Conservation (phyloP, 1,140 invertebrate genomes). For the Brachionus koreanus region DNA sequence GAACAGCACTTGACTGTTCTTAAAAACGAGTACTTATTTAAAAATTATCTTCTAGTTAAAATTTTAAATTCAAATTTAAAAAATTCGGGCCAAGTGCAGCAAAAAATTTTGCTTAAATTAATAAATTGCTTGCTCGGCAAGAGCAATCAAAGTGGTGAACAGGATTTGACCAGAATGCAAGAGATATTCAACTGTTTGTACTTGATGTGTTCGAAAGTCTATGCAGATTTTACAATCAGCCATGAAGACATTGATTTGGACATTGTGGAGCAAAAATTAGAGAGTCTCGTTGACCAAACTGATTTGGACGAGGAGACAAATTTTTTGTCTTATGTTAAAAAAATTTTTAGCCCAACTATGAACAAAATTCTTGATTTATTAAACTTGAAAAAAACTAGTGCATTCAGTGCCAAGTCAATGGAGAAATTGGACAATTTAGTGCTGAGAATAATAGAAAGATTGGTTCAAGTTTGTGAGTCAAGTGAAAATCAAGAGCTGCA, state of each 20-base stretch:
- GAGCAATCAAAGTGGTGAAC: background rate
- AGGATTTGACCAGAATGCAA: background rate
- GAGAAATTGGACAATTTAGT: background rate
- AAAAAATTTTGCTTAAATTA: background rate
- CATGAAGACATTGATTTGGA: background rate
- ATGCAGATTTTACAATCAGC: background rate
- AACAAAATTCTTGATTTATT: background rate
- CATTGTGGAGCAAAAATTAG: background rate
- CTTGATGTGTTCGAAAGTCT: background rate
- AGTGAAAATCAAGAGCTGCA: background rate
- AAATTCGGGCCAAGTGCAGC: background rate
- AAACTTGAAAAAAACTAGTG: background rate
- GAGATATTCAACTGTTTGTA: conserved; percentile 8
- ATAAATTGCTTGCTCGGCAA: background rate
- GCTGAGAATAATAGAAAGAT: background rate
- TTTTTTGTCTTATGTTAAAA: background rate
- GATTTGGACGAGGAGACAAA: background rate
- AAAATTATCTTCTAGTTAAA: conserved; percentile 10
- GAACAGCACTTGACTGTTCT: background rate
- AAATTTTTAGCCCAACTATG: background rate
- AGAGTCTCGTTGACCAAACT: background rate
- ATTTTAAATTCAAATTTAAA: background rate
- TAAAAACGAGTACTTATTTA: conserved; percentile 18
- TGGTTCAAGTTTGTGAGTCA: background rate
- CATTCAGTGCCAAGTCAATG: background rate